Evolutionary conservation across 2,797 vertebrate species (phyloP).

Genomic region (Choloepus didactylus): DNA sequence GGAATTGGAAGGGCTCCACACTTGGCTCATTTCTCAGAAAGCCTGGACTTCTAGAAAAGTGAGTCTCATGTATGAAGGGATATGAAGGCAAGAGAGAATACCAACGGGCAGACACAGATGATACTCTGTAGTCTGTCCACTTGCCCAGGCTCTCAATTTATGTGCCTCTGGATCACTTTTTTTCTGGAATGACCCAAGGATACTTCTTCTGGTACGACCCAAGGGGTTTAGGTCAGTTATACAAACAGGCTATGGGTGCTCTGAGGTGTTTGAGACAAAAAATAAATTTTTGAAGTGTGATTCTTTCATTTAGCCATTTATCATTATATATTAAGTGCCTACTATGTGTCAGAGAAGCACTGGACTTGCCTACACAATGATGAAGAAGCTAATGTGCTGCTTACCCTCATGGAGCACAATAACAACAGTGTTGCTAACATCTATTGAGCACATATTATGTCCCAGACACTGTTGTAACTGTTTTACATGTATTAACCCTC

Average conservation of each 20-base stretch:
- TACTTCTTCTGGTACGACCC: background rate
- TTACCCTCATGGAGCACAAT: background rate
- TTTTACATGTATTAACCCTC: background rate
- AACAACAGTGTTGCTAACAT: background rate
- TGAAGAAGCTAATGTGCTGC: background rate
- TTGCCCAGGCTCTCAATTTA: background rate
- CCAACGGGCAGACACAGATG: background rate
- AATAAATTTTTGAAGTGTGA: background rate
- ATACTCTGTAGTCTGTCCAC: background rate
- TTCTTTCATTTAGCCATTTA: background rate
- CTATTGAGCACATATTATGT: background rate
- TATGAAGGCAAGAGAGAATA: background rate
- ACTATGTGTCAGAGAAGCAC: background rate
- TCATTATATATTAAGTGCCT: background rate
- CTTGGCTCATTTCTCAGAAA: background rate
- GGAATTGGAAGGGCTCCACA: background rate
- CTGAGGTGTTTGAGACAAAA: conserved; percentile 24
- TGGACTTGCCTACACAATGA: background rate
- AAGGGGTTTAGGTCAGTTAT: background rate
- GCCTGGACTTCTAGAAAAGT: background rate
- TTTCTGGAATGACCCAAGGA: background rate
- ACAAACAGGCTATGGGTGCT: background rate
- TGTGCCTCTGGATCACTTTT: background rate
- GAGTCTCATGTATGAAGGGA: background rate
- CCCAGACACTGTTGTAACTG: background rate